Evolutionary conservation across 2,888 invertebrate species (phyloP), one percentile per base, ranked within the genome.

Genomic region (Gastrophysa polygoni): DNA sequence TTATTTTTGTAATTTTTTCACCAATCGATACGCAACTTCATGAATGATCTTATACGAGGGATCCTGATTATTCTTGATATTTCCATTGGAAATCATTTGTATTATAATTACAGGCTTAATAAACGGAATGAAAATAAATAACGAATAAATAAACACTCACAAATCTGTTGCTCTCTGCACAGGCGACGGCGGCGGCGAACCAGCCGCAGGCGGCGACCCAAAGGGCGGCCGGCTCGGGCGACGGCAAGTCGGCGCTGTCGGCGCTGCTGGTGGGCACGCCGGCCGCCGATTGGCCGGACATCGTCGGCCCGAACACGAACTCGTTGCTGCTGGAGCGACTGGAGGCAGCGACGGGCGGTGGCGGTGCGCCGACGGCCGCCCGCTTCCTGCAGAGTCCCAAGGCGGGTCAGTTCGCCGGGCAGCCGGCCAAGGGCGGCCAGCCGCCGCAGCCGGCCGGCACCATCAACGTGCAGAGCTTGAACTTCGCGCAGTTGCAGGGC

Each of bases 391-490:
- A 78, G 63, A 78, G 73, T 61, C 71, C 77, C 4, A 78, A 77
- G 61, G 63, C 70, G 17, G 68, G 68, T 24, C 74, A 74, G 60
- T 77, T 72, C 52, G 72, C 76, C 64, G 74, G 77, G 54, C 77
- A 77, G 57, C 73, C 74, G 28, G 71, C 75, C n/a, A 73, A 74
- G 67, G 65, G 64, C 46, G 68, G 75, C 61, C 34, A 87, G 57
- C 82, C 84, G 29, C 34, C 57, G n/a, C 74, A 73, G 58, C 71
- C 71, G 21, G 64, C 73, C 18, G 73, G 71, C 70, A 80, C 76
- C 64, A 78, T 82, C 82, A 80, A 84, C 82, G 81, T 88, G 59
- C 88, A 91, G 83, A 89, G 91, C 71, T 85, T 92, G 69, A 91
- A 91, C 80, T 83, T 92, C 71, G 87, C 91, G 56, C 87, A 86